Base-by-base conservation (phyloP, 1,140 invertebrate species). In the Heliconius nattereri region DNA sequence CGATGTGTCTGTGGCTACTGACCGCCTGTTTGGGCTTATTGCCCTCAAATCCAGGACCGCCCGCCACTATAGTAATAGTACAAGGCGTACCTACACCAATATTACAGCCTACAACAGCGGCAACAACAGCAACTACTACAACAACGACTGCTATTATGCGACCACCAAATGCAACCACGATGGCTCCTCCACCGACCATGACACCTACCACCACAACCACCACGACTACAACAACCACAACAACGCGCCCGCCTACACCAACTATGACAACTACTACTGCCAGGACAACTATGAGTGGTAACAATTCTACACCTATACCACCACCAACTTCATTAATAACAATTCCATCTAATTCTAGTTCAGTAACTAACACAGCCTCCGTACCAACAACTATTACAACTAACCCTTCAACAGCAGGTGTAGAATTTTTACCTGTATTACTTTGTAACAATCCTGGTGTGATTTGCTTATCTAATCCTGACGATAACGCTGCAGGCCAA, bases 1-100 rank as follows among this genome's bases (percentile, higher is more conserved):
- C 76, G 54, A 74, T 95, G 94, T 95, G 94, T 90, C 81, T 94
- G 78, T 95, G 94, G 94, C 82, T 95, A 71, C 81, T 95, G 54
- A 94, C 94, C 32, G 93, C 94, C 29, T 94, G 93, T 80, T 87
- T 94, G 76, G 92, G 94, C 76, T 82, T 94, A 60, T 78, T 92
- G 78, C 90, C 89, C 35, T 72, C 90, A 32, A 90, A 87, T 73
- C 85, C 88, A 3, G 75, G 75, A n/a, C 84, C 86, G 52, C 86
- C 89, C 20, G 82, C 84, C 5, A 85, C 84, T n/a, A 81, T 93
- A 3, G 88, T 95, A 13, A 86, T 94, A 40, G 84, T 89, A 35
- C 85, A 87, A 71, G 88, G 88, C 13, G 85, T 90, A 13, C 87
- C 89, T 3, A 81, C 87, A 19, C 89, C 91, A 5, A 92, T 89